Percentiles rank a stretch among this genome's conserved stretches.
phyloP scores from a whole-genome alignment of 1,140 invertebrate genomes.

The Matsumurasca onukii region DNA sequence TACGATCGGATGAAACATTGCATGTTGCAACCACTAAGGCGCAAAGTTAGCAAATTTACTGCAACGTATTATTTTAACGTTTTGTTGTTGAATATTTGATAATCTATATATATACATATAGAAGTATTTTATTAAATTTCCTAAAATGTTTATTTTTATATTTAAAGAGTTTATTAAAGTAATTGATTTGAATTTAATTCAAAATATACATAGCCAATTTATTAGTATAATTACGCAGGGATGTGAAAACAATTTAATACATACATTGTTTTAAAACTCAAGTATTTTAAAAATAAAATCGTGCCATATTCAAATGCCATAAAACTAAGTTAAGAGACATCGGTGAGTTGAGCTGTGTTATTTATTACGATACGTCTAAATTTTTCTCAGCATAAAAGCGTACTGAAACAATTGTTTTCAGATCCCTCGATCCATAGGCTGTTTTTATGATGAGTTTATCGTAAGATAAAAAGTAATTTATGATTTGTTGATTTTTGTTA shows the following conservation, averaged over 20 bases:
- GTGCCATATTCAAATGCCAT: no score
- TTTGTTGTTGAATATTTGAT: conserved; percentile 8
- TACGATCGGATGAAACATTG: no score
- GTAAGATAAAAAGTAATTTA: conserved; percentile 15
- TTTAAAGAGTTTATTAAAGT: conserved; percentile 16
- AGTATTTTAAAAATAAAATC: no score
- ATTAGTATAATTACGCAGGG: conserved; percentile 8
- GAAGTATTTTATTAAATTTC: conserved; percentile 25
- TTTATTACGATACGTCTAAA: no score
- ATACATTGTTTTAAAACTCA: no score
- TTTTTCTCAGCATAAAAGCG: no score
- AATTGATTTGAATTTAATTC: conserved; percentile 14
- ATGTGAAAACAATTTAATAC: conserved; percentile 14
- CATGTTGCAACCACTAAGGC: no score
- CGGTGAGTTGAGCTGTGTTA: no score
- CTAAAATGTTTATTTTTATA: conserved; percentile 24
- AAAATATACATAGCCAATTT: conserved; percentile 13
- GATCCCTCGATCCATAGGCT: no score
- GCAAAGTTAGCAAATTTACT: conserved; percentile 7
- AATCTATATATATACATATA: conserved; percentile 9
- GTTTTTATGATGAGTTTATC: conserved; percentile 10
- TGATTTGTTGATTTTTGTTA: conserved; percentile 23
- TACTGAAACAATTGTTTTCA: no score
- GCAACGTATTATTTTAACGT: not conserved
- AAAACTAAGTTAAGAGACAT: no score